Base-by-base conservation (phyloP, 2,888 invertebrate genomes). In the Timandra comae region DNA sequence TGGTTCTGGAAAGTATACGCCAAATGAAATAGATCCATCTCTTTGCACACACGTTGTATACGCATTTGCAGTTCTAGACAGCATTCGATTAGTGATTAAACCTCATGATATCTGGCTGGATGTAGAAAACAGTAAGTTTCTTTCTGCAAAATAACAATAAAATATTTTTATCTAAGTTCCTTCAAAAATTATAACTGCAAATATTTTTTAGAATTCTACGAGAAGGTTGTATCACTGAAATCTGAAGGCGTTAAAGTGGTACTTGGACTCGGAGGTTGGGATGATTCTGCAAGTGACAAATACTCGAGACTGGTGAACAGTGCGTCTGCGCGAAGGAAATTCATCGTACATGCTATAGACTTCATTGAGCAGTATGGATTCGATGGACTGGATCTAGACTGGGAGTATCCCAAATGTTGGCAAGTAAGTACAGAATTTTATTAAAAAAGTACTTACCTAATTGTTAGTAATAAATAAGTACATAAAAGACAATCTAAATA, bases 401-500 rank as follows among this genome's bases (percentile, higher is more conserved):
- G 97, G 97, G 96, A 97, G 63, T 97, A 96, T 68, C 97, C 97
- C 0, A 94, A 91, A 43, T 96, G 96, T 62, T 95, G 95, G 95
- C 95, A 95, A 86, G 91, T 91, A 33, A 58, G 60, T 32, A 8
- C n/a, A n/a, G n/a, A n/a, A n/a, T n/a, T 12, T 6, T 22, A n/a
- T n/a, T n/a, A n/a, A n/a, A n/a, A n/a, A n/a, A n/a, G n/a, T n/a
- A n/a, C n/a, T n/a, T n/a, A n/a, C n/a, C n/a, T n/a, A n/a, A n/a
- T n/a, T n/a, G n/a, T n/a, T n/a, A n/a, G n/a, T n/a, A n/a, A n/a
- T n/a, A n/a, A n/a, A n/a, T n/a, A n/a, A n/a, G n/a, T n/a, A n/a
- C n/a, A n/a, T n/a, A n/a, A n/a, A n/a, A n/a, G n/a, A n/a, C n/a
- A n/a, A n/a, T n/a, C n/a, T n/a, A n/a, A n/a, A n/a, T n/a, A n/a